Evolutionary conservation across 2,113 vertebrate species (phyloP).

Genomic region (Sciurus niger): DNA sequence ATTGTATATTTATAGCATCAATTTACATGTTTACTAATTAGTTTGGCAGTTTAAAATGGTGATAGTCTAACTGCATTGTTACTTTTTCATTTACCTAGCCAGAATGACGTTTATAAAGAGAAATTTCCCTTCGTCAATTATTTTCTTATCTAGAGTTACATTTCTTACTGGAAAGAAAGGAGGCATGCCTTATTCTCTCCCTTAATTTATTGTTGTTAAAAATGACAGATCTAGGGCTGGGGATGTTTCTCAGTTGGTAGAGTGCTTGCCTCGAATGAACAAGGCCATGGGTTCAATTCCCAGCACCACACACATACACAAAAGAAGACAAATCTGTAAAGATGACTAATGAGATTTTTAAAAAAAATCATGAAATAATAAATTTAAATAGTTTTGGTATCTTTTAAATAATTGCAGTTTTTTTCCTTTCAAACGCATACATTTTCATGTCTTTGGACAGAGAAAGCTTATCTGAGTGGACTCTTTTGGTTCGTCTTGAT

Average conservation of each 20-base stretch:
- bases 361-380: neutral
- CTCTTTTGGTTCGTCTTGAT: neutral
- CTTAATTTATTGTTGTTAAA: neutral
- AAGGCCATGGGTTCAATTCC: too few species aligned
- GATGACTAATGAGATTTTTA: neutral
- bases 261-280: too few species aligned
- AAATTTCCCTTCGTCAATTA: neutral
- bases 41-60: neutral
- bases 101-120: neutral
- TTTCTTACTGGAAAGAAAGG: neutral
- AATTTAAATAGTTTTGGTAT: neutral
- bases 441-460: neutral
- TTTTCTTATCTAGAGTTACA: neutral
- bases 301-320: too few species aligned
- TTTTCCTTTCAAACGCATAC: neutral
- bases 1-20: neutral
- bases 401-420: neutral
- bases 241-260: too few species aligned
- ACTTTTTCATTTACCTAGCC: neutral
- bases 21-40: constrained; percentile 15
- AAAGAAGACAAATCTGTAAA: neutral
- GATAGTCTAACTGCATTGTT: neutral
- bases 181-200: neutral
- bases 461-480: neutral
- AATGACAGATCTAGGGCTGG: neutral